Evolutionary conservation across 2,797 vertebrate species (phyloP).

Genomic region (Chrysocyon brachyurus): DNA sequence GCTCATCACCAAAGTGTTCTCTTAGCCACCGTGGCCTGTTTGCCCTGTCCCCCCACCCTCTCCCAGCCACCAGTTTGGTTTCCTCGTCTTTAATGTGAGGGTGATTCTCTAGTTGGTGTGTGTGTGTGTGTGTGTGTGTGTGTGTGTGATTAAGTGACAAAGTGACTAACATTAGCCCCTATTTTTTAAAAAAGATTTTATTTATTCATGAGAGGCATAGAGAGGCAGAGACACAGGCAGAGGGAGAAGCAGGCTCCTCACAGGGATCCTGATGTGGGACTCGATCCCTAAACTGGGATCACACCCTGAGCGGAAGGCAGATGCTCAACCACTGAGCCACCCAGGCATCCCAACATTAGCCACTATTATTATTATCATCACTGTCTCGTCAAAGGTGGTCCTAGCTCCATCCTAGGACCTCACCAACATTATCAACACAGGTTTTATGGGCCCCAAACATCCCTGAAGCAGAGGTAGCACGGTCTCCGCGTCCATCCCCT

Average conservation of each 20-base stretch:
- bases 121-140: too few species aligned
- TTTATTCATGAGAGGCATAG: too few species aligned
- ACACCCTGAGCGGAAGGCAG: too few species aligned
- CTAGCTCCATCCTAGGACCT: neutral
- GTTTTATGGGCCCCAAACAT: neutral
- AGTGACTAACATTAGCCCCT: neutral
- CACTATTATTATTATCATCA: neutral
- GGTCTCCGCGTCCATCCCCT: neutral
- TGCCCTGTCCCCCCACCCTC: neutral
- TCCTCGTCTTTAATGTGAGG: conserved; percentile 37
- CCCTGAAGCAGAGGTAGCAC: neutral
- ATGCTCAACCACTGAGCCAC: neutral
- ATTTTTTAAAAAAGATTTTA: neutral
- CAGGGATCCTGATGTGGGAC: too few species aligned
- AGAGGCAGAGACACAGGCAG: too few species aligned
- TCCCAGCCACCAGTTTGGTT: neutral
- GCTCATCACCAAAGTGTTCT: neutral
- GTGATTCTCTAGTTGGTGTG: neutral
- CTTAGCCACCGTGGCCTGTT: neutral
- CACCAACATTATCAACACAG: neutral
- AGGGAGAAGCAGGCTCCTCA: too few species aligned
- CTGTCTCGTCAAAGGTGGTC: neutral
- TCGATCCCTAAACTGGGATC: too few species aligned
- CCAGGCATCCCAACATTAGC: neutral
- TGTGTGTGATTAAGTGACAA: neutral